A percentile compares a stretch with the other conserved stretches of the same genome.
Evolutionary conservation across 2,797 vertebrate species (phyloP).

Genomic region (Lacerta agilis): DNA sequence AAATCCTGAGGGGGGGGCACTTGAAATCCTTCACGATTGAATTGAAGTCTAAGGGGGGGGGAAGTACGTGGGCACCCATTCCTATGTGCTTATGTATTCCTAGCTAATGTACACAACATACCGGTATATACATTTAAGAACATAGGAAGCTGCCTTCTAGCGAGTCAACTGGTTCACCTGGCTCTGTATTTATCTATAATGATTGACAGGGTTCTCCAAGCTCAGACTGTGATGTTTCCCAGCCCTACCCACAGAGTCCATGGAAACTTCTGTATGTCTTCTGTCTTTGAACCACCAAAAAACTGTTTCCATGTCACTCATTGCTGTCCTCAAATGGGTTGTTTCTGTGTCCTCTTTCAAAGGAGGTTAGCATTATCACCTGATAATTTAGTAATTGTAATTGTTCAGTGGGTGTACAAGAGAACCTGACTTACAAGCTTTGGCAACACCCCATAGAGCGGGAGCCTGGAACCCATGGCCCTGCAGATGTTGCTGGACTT

Average conservation of each 20-base stretch:
- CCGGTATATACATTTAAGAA: not conserved
- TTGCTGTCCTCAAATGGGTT: not conserved
- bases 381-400: fast-evolving
- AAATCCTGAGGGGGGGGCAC: not conserved
- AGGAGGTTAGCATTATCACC: too few relatives aligned
- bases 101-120: not conserved
- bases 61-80: not conserved
- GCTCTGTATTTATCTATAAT: too few relatives aligned
- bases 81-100: too few relatives aligned
- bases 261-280: too few relatives aligned
- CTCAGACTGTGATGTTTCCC: too few relatives aligned
- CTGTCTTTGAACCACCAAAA: too few relatives aligned
- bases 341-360: not conserved
- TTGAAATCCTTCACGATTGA: too few relatives aligned
- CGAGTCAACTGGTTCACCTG: not conserved
- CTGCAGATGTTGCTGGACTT: too few relatives aligned
- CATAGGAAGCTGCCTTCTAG: not conserved
- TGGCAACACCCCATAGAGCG: too few relatives aligned
- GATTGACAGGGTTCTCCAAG: too few relatives aligned
- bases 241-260: too few relatives aligned
- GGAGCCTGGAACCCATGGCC: too few relatives aligned
- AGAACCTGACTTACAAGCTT: not conserved
- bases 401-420: fast-evolving
- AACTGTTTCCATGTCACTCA: not conserved
- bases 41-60: not conserved